Conservation (phyloP, 2,888 invertebrate genomes). For the Acanthosepion pharaonis region DNA sequence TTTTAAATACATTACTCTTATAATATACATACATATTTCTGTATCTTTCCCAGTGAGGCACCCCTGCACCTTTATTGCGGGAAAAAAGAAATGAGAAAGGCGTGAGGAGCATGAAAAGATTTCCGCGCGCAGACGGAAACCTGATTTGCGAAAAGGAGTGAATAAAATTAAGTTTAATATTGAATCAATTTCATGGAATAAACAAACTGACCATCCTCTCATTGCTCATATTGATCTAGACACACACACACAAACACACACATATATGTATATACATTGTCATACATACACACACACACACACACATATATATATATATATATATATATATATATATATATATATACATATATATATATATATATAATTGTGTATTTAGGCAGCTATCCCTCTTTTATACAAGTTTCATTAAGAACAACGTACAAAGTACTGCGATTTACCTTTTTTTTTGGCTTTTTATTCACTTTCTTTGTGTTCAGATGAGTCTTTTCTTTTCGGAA, state of each 20-base stretch:
- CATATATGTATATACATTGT: not conserved
- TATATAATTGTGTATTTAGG: no score
- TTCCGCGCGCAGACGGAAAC: not conserved
- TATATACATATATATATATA: not conserved
- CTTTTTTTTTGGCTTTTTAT: no score
- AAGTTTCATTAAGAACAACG: no score
- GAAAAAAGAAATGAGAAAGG: not conserved
- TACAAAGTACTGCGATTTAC: no score
- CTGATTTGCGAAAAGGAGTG: not conserved
- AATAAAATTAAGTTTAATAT: not conserved
- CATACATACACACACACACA: not conserved
- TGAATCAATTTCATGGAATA: slow-evolving; percentile 12
- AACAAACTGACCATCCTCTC: not conserved
- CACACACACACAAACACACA: not conserved
- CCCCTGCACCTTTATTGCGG: not conserved
- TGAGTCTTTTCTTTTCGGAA: no score
- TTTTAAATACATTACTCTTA: no score
- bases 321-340: not conserved
- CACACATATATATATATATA: not conserved
- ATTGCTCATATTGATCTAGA: not conserved
- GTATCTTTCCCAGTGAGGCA: not conserved
- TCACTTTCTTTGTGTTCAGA: no score
- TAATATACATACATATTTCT: not conserved
- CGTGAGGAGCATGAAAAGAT: not conserved
- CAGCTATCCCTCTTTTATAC: no score